These are phyloP conservation scores for Erythrolamprus reginae DNA, from an alignment of 2,113 vertebrate species.

Conservation along the genomic window DNA sequence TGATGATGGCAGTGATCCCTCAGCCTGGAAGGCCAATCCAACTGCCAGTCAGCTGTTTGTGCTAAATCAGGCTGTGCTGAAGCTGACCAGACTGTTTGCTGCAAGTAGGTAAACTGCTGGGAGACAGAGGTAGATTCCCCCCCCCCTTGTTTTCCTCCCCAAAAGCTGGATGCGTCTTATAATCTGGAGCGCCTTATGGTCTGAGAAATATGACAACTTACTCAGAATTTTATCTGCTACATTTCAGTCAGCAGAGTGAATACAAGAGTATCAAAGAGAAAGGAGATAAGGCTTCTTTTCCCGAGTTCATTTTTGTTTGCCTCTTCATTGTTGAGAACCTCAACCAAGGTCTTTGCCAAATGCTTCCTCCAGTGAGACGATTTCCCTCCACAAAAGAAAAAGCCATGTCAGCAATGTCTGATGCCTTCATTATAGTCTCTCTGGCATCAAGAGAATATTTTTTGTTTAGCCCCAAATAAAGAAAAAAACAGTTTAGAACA, in stretches of 20 bases:
- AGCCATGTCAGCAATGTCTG: neutral
- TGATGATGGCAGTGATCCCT: too few species aligned
- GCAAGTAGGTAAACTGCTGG: too few species aligned
- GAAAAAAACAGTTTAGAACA: neutral
- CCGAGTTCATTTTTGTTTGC: neutral
- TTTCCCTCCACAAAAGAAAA: neutral
- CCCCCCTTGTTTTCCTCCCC: too few species aligned
- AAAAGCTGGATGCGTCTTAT: too few species aligned
- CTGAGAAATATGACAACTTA: neutral
- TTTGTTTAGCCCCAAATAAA: neutral
- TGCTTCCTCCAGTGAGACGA: neutral
- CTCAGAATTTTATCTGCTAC: neutral
- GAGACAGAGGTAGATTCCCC: too few species aligned
- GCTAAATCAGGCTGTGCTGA: too few species aligned
- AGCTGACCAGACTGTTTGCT: too few species aligned
- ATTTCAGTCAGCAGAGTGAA: neutral
- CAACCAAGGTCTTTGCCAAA: neutral
- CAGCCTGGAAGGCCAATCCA: too few species aligned
- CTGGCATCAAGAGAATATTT: neutral
- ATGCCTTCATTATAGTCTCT: neutral
- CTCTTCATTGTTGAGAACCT: neutral
- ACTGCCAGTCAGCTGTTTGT: too few species aligned
- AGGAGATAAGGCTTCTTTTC: neutral
- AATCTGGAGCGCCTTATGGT: too few species aligned
- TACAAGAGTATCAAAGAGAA: neutral